Percentiles rank a stretch among this genome's conserved stretches.
These are phyloP conservation scores for Stichodactyla helianthus DNA, from an alignment of 64 coral and sea anemone species.

Conservation along the genomic window DNA sequence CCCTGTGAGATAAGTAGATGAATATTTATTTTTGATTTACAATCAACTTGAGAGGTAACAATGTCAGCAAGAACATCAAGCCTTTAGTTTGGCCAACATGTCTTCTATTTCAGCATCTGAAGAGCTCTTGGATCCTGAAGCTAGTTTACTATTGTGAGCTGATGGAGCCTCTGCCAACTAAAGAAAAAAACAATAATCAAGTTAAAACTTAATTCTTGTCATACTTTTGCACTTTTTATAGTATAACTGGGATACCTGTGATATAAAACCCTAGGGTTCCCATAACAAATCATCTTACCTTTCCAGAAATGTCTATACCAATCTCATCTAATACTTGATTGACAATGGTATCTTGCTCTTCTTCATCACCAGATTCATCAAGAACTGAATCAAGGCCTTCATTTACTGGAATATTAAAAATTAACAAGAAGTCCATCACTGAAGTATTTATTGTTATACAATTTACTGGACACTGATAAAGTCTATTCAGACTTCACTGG, in stretches of 20 bases:
- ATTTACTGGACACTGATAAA: too few relatives aligned
- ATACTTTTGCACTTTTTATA: not conserved
- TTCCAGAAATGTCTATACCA: conserved; percentile 94
- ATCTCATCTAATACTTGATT: conserved; percentile 97
- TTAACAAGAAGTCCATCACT: not conserved
- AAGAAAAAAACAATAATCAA: not conserved
- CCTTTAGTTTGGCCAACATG: conserved; percentile 79
- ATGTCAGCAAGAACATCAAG: conserved; percentile 13
- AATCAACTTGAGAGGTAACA: too few relatives aligned
- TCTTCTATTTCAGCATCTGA: conserved; percentile 81
- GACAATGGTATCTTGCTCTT: conserved; percentile 94
- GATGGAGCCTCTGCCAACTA: conserved; percentile 78
- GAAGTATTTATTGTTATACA: too few relatives aligned
- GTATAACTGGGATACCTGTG: not conserved
- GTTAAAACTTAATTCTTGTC: too few relatives aligned
- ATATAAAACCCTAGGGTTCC: not conserved
- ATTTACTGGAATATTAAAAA: conserved; percentile 58
- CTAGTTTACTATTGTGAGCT: conserved; percentile 63
- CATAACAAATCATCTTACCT: conserved; percentile 37
- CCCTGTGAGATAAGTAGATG: too few relatives aligned
- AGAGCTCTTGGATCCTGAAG: conserved; percentile 44
- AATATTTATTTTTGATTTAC: too few relatives aligned
- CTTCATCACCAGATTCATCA: conserved; percentile 94
- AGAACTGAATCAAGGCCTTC: conserved; percentile 89
- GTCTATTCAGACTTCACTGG: too few relatives aligned